Evolutionary conservation across 1,140 invertebrate species (phyloP).

Genomic region (Pachypsylla venusta): DNA sequence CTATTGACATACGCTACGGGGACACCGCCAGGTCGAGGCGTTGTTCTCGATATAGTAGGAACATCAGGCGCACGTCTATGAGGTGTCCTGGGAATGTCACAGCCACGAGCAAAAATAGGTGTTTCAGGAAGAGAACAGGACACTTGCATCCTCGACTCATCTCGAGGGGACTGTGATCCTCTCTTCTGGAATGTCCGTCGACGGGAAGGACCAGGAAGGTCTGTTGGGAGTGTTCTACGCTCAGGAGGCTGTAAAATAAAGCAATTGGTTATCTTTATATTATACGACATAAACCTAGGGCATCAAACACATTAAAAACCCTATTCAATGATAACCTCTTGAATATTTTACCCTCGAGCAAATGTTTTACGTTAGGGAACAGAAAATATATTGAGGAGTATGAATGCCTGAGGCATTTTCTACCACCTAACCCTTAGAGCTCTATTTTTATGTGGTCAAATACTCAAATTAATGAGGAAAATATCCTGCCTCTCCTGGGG

Average conservation of each 20-base stretch:
- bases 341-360: no score
- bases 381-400: no score
- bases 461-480: no score
- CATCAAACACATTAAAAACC: no score
- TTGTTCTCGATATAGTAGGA: conserved; percentile 16
- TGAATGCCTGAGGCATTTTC: no score
- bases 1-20: background rate
- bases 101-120: conserved; percentile 59
- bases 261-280: no score
- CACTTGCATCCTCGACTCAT: conserved; percentile 47
- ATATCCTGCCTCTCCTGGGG: no score
- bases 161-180: conserved; percentile 32
- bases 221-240: conserved; percentile 50
- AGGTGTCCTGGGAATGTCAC: conserved; percentile 26
- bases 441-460: no score
- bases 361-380: no score
- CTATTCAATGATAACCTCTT: no score
- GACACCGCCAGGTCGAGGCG: conserved; percentile 16
- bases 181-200: conserved; percentile 36
- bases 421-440: no score
- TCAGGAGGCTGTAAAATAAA: conserved; percentile 39
- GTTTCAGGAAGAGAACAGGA: conserved; percentile 69
- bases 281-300: no score
- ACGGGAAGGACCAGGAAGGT: conserved; percentile 39
- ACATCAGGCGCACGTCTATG: conserved; percentile 25